Conservation (phyloP, 23 tunicate genomes). For the Clavelina lepadiformis region DNA sequence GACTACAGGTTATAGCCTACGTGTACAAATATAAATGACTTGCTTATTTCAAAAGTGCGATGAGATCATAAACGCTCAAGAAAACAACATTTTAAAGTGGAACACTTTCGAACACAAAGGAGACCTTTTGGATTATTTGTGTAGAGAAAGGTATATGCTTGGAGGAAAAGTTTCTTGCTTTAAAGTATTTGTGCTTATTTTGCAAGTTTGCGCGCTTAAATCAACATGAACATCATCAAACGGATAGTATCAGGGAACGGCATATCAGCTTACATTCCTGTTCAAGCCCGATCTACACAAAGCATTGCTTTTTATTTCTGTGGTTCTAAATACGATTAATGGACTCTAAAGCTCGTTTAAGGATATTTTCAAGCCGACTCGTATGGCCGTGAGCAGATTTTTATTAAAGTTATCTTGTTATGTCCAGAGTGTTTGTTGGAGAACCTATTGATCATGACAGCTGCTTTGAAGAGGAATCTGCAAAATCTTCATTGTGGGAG, state of each 20-base stretch:
- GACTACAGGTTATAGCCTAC: no score
- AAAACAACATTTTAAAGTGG: slow-evolving; percentile 41
- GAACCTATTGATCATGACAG: neutral
- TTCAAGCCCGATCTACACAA: no score
- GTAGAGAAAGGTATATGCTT: slow-evolving; percentile 49
- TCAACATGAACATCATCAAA: no score
- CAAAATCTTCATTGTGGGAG: slow-evolving; percentile 22
- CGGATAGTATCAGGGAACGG: no score
- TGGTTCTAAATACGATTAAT: neutral
- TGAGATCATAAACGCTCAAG: slow-evolving; percentile 36
- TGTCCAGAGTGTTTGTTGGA: neutral
- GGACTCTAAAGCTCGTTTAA: no score
- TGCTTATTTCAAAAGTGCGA: slow-evolving; percentile 29
- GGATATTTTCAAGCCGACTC: no score
- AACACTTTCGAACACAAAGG: slow-evolving; percentile 11
- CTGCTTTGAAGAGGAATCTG: slow-evolving; percentile 21
- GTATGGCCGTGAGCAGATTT: no score
- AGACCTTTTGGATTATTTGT: slow-evolving; percentile 20
- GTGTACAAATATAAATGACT: no score
- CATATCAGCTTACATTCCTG: no score
- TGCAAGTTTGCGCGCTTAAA: no score
- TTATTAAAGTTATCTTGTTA: neutral
- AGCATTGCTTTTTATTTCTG: neutral
- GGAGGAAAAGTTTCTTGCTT: no score
- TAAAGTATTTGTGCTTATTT: no score